Evolutionary conservation across 1,140 invertebrate genomes (phyloP), one percentile per base, ranked within the genome.

Genomic region (Belonocnema kinseyi): DNA sequence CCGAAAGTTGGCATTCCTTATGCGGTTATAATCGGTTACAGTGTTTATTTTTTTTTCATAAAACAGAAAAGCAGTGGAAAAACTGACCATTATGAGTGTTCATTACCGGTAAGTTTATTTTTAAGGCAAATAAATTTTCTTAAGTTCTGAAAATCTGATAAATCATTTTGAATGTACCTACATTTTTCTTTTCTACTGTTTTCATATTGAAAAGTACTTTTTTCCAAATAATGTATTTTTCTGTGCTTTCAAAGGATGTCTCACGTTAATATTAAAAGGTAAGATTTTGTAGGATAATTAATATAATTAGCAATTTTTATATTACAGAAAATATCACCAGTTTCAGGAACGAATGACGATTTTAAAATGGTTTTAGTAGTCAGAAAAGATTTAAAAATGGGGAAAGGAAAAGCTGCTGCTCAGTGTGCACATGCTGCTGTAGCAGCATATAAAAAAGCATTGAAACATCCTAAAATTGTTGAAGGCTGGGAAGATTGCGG

Each of bases 401-500:
- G 96, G 19, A 98, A 97, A 93, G 98, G 98, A 16, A 99, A 99
- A 93, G 94, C 97, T 61, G 97, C 96, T 50, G 96, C 97, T 5
- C 98, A 98, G 90, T 98, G 97, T 92, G 94, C 95, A 56, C 98
- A 99, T 92, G 98, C 97, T 72, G 96, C 97, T 10, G 94, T 96
- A 26, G 94, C 94, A 61, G 96, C 95, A 3, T 97, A 96, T 85
- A 95, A 95, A 81, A 92, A 94, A 17, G 90, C 93, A 12, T 92
- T 88, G 74, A 93, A 92, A 74, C 92, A 94, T 80, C 94, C 94
- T 8, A 91, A 93, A 50, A 85, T 95, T 40, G 88, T 98, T 17
- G 92, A 93, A 82, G 87, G 91, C 10, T 99, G 98, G 98, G 93
- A 95, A 86, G 90, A 91, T 72, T 93, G 92, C 84, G 97, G 97